A percentile compares a stretch with the other conserved stretches of the same genome.
Evolutionary conservation across 37 sponge, comb jelly and placozoan genomes (phyloP).

Genomic region (Hormiphora californensis): DNA sequence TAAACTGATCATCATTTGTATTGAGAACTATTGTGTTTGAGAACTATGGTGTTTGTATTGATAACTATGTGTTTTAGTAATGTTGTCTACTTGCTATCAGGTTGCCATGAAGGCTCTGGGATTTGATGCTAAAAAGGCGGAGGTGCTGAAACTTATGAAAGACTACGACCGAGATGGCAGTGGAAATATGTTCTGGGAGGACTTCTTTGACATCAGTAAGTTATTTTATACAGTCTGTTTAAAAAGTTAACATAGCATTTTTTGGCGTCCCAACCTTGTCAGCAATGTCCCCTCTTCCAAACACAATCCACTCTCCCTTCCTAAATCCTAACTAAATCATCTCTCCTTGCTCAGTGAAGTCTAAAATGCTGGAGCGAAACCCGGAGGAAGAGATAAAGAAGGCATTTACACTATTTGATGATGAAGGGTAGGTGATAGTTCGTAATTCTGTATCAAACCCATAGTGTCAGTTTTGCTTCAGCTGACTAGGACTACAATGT

Average conservation of each 20-base stretch:
- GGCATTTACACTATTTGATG: constrained; percentile 93
- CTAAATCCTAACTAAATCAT: neutral
- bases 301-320: neutral
- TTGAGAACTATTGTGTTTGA: too few species aligned
- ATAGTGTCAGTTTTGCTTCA: neutral
- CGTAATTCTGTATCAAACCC: neutral
- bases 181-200: constrained; percentile 75
- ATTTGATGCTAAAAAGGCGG: constrained; percentile 93
- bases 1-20: too few species aligned
- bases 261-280: neutral
- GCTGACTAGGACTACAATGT: too few species aligned
- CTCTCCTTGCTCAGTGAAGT: constrained; percentile 69
- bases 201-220: constrained; percentile 90
- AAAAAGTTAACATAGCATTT: neutral
- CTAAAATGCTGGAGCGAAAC: constrained; percentile 83
- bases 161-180: constrained; percentile 89
- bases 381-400: constrained; percentile 88
- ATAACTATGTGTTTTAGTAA: neutral
- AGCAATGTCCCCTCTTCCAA: neutral
- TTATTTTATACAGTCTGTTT: neutral
- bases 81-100: constrained; percentile 59
- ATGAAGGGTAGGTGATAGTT: constrained; percentile 60
- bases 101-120: constrained; percentile 92
- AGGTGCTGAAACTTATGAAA: constrained; percentile 79
- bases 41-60: neutral